Base-by-base conservation (phyloP, 2,888 invertebrate species). In the Andrena bucephala region DNA sequence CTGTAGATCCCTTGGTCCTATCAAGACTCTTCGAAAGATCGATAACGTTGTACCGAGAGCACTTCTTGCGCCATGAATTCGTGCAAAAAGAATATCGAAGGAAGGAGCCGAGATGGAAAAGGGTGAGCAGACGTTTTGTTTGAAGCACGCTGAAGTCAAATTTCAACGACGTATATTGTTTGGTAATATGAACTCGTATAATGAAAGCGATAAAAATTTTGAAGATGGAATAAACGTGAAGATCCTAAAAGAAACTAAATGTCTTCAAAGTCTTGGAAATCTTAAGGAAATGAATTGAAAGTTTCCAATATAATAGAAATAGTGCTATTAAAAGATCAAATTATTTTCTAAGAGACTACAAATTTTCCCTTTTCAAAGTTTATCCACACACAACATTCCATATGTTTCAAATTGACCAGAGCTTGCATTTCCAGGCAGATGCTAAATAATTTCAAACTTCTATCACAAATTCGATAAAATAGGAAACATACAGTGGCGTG, bases 41-140 rank as follows among this genome's bases (percentile, higher is more conserved):
- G 36, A 79, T 78, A 48, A 6, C 27, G 10, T 10, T 20, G 16
- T 31, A 42, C 52, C 31, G 27, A 42, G n/a, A 4, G 10, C 27
- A 36, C 36, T n/a, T 54, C 6, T 4, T 4, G 6, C 20, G 5
- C 7, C 10, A 33, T 20, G 36, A 63, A 62, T 48, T 0, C 16
- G 3, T 1, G 16, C 2, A 16, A 2, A 8, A 16, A 31, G 48
- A 27, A 54, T 36, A 68, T 33, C 42, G 8, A 3, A 2, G 42
- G 8, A 3, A 2, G 42, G 16, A 63, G 63, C 36, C 68, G 33
- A 33, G 20, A 31, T 10, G 24, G 29, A 20, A 79, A 68, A 68
- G 6, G 10, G 29, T n/a, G 77, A 59, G 36, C 27, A 48, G 29
- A 16, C 13, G 13, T 31, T 31, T 68, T 42, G 3, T 54, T 48